Base-by-base conservation (phyloP, 2,888 invertebrate species). In the Cheilosia pagana region DNA sequence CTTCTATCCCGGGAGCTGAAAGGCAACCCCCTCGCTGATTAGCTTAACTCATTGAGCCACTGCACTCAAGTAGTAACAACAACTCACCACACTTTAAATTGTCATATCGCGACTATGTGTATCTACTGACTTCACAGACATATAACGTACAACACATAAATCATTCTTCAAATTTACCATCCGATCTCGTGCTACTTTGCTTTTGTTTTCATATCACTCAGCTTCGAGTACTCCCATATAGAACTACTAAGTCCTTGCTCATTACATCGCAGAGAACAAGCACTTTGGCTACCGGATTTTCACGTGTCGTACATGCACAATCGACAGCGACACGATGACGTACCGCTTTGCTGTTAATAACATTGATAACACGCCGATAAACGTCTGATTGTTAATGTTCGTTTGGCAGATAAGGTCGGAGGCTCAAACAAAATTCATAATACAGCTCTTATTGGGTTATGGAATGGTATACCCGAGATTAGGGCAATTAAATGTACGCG, bases 401-500 rank as follows among this genome's bases (percentile, higher is more conserved):
- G 8, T 10, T 35, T 6, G 6, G 28, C 16, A 48, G 68, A 70
- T 70, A 70, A 57, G 23, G 25, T 6, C 23, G n/a, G 19, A 43
- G 52, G 3, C 3, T 35, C 35, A n/a, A 10, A 39, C n/a, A 10
- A 31, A 41, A 48, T 63, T 57, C 55, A 57, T 45, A 50, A 55
- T 41, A 35, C 31, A 21, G 5, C 43, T 21, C 55, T 35, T 45
- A 68, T 55, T 68, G 41, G 21, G 53, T 45, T 55, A 31, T 35
- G 55, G 25, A 39, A 25, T 35, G 55, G 25, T 48, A 25, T 35
- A 35, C 53, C 5, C 10, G 8, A 25, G 63, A 74, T 74, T 63
- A 74, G 6, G 35, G 6, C 74, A 55, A 70, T 70, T 70, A 70
- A 57, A 19, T 6, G n/a, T 45, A 4, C 68, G 28, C 62, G 62